phyloP scores from a whole-genome alignment of 2,888 invertebrate species.

The Cataglyphis albicans region DNA sequence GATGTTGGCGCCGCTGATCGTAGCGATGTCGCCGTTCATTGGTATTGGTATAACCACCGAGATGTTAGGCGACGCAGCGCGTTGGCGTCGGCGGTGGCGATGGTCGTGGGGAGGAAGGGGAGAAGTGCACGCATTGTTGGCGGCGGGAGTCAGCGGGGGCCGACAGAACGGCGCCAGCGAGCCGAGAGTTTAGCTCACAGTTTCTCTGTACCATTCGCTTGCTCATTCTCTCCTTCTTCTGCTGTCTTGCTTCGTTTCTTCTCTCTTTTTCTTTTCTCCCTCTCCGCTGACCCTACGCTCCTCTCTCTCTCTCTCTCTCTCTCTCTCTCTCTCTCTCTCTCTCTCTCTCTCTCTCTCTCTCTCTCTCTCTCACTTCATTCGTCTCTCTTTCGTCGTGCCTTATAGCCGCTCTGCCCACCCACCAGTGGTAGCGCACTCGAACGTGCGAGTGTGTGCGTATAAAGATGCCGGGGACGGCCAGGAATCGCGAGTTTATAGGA shows the following conservation, averaged over 20 bases:
- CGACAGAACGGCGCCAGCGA: constrained; percentile 82
- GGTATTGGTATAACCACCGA: constrained; percentile 45
- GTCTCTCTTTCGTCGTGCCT: constrained; percentile 50
- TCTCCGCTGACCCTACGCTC: constrained; percentile 35
- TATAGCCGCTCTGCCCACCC: constrained; percentile 23
- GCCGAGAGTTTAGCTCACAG: constrained; percentile 75
- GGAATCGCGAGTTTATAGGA: constrained; percentile 61
- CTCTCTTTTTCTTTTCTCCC: constrained; percentile 38
- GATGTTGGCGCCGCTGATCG: constrained; percentile 50
- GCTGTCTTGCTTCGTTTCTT: constrained; percentile 35
- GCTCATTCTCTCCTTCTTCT: constrained; percentile 53
- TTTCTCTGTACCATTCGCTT: constrained; percentile 65
- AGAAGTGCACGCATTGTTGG: constrained; percentile 80
- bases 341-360: constrained; percentile 11
- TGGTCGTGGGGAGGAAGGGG: constrained; percentile 27
- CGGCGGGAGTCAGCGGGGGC: constrained; percentile 77
- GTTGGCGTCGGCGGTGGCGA: constrained; percentile 59
- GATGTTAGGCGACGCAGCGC: constrained; percentile 52
- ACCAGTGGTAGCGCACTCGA: constrained; percentile 43
- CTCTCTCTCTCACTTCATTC: constrained; percentile 5
- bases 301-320: constrained; percentile 1
- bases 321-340: constrained; percentile 18
- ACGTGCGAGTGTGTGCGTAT: not conserved
- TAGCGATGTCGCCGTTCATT: constrained; percentile 30
- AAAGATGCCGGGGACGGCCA: constrained; percentile 44